These are phyloP conservation scores for Anthopleura sola DNA, from an alignment of 64 coral and sea anemone genomes.

Conservation along the genomic window DNA sequence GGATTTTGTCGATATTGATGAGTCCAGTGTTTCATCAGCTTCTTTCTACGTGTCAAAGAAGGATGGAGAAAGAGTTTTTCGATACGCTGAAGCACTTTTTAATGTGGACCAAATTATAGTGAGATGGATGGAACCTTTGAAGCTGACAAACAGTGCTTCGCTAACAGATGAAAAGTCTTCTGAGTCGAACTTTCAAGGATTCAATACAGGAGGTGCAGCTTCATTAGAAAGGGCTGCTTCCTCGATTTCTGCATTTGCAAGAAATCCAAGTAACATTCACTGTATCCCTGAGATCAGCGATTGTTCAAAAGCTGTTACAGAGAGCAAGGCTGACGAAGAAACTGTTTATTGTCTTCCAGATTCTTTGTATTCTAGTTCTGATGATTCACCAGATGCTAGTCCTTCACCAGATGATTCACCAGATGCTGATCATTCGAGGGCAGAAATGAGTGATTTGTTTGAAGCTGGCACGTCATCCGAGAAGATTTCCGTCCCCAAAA, in stretches of 20 bases:
- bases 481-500: neutral
- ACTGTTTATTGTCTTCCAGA: neutral
- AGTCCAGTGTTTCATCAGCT: neutral
- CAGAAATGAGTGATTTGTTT: neutral
- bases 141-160: constrained; percentile 8
- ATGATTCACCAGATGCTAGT: neutral
- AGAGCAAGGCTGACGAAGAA: neutral
- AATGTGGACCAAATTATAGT: constrained; percentile 38
- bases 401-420: neutral
- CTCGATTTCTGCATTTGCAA: neutral
- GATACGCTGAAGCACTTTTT: constrained; percentile 60
- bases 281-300: neutral
- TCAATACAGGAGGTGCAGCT: neutral
- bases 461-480: neutral
- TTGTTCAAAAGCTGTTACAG: neutral
- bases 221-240: neutral
- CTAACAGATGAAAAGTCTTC: neutral
- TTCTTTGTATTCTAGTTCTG: neutral
- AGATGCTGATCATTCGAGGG: no score
- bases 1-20: constrained; percentile 29
- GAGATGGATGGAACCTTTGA: constrained; percentile 54
- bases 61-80: constrained; percentile 58
- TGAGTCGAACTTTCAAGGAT: neutral
- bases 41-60: constrained; percentile 51
- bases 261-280: neutral